Conservation (phyloP, 1,140 invertebrate species). For the Dendroctonus valens region DNA sequence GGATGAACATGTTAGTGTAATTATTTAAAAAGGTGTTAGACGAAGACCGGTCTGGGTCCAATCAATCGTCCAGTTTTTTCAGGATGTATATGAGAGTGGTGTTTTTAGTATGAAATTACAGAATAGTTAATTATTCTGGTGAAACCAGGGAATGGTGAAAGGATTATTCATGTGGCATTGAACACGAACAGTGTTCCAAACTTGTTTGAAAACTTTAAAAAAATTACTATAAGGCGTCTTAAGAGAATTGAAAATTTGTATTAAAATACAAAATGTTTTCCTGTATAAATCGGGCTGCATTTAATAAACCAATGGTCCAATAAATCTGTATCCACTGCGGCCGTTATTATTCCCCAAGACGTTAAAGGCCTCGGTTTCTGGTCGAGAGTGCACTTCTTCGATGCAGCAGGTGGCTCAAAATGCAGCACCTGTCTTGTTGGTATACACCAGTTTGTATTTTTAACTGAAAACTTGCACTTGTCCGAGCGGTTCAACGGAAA, state of each 20-base stretch:
- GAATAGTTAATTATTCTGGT: too few relatives aligned
- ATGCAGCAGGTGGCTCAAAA: conserved; percentile 40
- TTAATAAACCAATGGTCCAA: conserved; percentile 1
- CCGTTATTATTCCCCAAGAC: conserved; percentile 21
- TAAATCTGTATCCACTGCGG: not conserved
- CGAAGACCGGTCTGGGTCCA: conserved; percentile 13
- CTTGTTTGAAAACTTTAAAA: too few relatives aligned
- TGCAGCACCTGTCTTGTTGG: conserved; percentile 38
- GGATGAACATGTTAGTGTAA: conserved; percentile 19
- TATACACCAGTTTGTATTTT: conserved; percentile 45
- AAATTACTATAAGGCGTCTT: too few relatives aligned
- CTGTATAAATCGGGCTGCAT: too few relatives aligned
- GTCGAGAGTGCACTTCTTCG: conserved; percentile 30
- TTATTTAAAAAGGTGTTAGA: conserved; percentile 6
- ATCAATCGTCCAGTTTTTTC: conserved; percentile 7
- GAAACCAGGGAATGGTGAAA: too few relatives aligned
- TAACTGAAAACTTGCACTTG: conserved; percentile 41
- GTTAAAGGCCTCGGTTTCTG: conserved; percentile 12
- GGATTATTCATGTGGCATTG: too few relatives aligned
- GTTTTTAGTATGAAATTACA: not conserved
- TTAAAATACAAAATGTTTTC: too few relatives aligned
- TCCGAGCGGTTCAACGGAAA: conserved; percentile 24
- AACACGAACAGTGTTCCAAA: too few relatives aligned
- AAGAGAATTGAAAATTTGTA: too few relatives aligned
- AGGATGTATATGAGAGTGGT: conserved; percentile 4